Percentiles rank a stretch among this genome's conserved stretches.
These are phyloP conservation scores for Polyploca ridens DNA, from an alignment of 2,888 invertebrate genomes.

Conservation along the genomic window DNA sequence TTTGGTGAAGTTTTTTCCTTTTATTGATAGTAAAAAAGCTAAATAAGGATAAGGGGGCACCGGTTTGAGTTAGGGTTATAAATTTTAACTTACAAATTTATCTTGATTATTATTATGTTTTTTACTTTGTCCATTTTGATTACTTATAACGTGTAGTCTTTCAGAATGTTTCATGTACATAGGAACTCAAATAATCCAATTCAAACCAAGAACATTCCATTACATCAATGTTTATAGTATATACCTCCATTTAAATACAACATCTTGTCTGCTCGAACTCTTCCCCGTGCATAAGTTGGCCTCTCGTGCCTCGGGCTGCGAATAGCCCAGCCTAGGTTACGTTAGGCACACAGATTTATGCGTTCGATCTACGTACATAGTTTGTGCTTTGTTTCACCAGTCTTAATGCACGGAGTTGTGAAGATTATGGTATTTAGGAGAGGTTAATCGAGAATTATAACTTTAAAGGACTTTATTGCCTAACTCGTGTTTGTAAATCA, in stretches of 20 bases:
- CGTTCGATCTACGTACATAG: conserved; percentile 45
- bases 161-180: no score
- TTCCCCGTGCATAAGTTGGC: conserved; percentile 5
- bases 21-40: conserved; percentile 11
- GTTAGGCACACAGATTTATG: conserved; percentile 51
- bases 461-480: no score
- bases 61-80: neutral
- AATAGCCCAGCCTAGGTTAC: conserved; percentile 22
- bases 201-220: neutral
- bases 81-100: no score
- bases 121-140: no score
- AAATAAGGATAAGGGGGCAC: neutral
- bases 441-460: conserved; percentile 6
- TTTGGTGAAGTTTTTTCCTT: conserved; percentile 6
- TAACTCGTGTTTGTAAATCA: no score
- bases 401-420: conserved; percentile 11
- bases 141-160: no score
- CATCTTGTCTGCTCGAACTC: neutral
- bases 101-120: no score
- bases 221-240: neutral
- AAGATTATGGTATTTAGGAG: conserved; percentile 15
- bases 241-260: neutral
- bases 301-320: conserved; percentile 34
- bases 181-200: neutral
- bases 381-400: conserved; percentile 44